Conservation (phyloP, 2,797 vertebrate genomes). For the Anolis apletophallus region DNA sequence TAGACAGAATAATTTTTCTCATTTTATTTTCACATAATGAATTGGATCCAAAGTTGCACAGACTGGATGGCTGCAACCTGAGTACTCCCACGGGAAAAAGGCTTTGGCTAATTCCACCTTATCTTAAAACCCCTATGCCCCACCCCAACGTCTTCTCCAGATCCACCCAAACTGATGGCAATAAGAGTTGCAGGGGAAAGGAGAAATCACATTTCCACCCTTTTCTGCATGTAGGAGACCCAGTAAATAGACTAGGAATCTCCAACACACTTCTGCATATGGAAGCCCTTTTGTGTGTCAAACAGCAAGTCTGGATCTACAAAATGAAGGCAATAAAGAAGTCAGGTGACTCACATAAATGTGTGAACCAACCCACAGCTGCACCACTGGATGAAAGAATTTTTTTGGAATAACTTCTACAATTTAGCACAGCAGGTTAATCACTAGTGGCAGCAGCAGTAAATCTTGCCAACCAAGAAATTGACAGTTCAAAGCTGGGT, state of each 20-base stretch:
- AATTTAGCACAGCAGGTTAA: no score
- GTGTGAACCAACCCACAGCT: conserved; percentile 19
- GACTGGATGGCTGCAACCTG: not conserved
- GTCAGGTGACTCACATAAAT: not conserved
- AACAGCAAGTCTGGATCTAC: not conserved
- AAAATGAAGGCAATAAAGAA: not conserved
- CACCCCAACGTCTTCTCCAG: not conserved
- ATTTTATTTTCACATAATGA: not conserved
- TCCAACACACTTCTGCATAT: not conserved
- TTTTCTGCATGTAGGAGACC: not conserved
- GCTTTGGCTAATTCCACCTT: not conserved
- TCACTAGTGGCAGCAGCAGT: no score
- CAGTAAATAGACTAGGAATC: no score
- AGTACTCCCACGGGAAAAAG: not conserved
- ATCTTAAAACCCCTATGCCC: not conserved
- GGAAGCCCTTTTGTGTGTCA: not conserved
- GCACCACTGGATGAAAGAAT: not conserved
- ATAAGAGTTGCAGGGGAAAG: not conserved
- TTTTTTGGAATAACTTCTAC: no score
- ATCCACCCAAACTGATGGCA: not conserved
- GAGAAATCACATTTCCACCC: not conserved
- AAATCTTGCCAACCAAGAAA: no score
- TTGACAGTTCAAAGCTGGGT: no score
- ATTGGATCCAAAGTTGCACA: not conserved
- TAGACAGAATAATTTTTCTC: not conserved